These are phyloP conservation scores for Athrips mouffetella DNA, from an alignment of 2,888 invertebrate species.

Conservation along the genomic window DNA sequence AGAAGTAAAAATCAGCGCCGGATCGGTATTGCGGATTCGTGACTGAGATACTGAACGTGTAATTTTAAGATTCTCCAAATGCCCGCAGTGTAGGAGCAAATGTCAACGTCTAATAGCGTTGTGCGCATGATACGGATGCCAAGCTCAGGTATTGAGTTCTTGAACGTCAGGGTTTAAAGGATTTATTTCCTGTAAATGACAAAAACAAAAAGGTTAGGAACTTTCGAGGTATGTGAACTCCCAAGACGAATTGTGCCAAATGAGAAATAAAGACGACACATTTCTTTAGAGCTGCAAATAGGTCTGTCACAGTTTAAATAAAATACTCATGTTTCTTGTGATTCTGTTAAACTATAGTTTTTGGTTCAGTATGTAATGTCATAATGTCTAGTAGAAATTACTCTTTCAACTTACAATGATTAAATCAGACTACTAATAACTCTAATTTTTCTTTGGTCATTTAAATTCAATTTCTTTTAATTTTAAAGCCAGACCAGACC, in stretches of 20 bases:
- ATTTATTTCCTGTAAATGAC: slow-evolving; percentile 14
- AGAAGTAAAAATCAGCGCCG: slow-evolving; percentile 75
- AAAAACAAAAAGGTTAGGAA: neutral
- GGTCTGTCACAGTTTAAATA: neutral
- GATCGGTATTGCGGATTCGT: slow-evolving; percentile 60
- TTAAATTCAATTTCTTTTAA: no score
- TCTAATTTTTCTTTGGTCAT: no score
- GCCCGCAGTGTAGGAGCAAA: slow-evolving; percentile 60
- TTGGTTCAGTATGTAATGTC: no score
- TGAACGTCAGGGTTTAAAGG: slow-evolving; percentile 26
- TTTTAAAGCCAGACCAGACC: no score
- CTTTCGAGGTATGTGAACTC: neutral
- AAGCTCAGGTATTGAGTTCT: slow-evolving; percentile 16
- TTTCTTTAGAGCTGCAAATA: neutral
- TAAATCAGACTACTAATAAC: no score
- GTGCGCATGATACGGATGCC: slow-evolving; percentile 58
- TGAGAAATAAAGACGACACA: no score
- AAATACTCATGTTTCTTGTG: no score
- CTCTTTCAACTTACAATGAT: no score
- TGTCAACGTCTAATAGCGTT: slow-evolving; percentile 72
- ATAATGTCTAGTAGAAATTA: no score
- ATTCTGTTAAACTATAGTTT: no score
- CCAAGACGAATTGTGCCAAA: neutral
- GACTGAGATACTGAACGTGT: slow-evolving; percentile 74
- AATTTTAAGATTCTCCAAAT: slow-evolving; percentile 74